Percentiles rank a stretch among this genome's conserved stretches.
These are phyloP conservation scores for Sarcophaga variegata DNA, from an alignment of 2,888 invertebrate species.

Conservation along the genomic window DNA sequence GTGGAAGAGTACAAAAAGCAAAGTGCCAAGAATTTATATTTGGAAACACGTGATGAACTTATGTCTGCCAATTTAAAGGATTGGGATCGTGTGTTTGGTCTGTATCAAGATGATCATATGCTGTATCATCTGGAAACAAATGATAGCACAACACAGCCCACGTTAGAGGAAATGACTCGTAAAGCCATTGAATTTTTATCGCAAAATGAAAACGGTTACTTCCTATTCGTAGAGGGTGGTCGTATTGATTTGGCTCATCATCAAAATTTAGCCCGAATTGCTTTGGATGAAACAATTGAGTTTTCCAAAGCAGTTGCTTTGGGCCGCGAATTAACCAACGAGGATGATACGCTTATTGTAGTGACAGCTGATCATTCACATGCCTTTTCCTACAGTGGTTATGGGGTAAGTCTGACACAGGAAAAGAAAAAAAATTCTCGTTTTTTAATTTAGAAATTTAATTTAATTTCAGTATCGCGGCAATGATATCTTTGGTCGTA, in stretches of 20 bases:
- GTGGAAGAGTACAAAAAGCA: conserved; percentile 85
- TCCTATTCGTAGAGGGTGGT: conserved; percentile 89
- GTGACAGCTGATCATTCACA: conserved; percentile 93
- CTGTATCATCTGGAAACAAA: conserved; percentile 86
- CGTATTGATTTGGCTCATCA: conserved; percentile 81
- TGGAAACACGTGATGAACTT: conserved; percentile 83
- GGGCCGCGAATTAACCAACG: conserved; percentile 85
- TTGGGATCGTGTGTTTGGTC: conserved; percentile 85
- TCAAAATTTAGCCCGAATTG: conserved; percentile 76
- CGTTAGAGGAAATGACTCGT: conserved; percentile 90
- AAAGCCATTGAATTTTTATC: conserved; percentile 88
- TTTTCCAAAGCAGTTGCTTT: conserved; percentile 88
- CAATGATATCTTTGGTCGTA: conserved; percentile 75
- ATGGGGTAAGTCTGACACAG: conserved; percentile 82
- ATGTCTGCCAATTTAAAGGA: conserved; percentile 80
- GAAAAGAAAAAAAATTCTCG: neutral
- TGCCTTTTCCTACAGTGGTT: conserved; percentile 88
- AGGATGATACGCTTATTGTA: conserved; percentile 89
- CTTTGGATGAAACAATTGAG: conserved; percentile 84
- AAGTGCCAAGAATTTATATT: conserved; percentile 82
- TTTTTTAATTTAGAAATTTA: neutral
- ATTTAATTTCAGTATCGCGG: conserved; percentile 72
- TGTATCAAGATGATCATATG: conserved; percentile 87
- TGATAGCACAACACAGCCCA: conserved; percentile 84
- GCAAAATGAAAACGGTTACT: conserved; percentile 87